Evolutionary conservation across 2,797 vertebrate species (phyloP), one percentile per base, ranked within the genome.

Genomic region (Alca torda): DNA sequence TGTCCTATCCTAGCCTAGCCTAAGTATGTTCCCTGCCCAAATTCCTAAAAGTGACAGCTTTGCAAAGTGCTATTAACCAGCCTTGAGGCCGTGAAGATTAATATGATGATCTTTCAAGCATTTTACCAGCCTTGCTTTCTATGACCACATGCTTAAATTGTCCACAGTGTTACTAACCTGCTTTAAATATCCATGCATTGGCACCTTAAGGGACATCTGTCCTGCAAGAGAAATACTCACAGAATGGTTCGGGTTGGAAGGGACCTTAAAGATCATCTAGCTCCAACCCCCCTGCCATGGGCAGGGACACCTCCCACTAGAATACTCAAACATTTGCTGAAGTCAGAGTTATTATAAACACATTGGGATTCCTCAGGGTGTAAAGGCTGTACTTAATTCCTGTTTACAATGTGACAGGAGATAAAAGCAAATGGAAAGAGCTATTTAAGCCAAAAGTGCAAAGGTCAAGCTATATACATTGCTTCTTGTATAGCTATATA

Each of bases 101-200:
- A 59, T n/a, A 31, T 20, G 7, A 59, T 15, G 25, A 45, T 39
- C 20, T 19, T 50, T 35, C 35, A 30, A 56, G 33, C 18, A 57
- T 56, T 68, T 73, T 39, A 21, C 16, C 39, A 87, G 48, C 21
- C 48, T 68, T 68, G 35, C 23, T 83, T 79, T 79, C n/a, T 37
- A 25, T 17, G 13, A 63, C 26, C 0, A 0, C 20, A 5, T 9
- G 5, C 19, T 79, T 59, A 48, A 43, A 30, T 14, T 19, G 8
- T 21, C 60, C 61, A 33, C 14, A 43, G 61, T 6, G 23, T 68
- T 57, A 57, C 35, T 59, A 74, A 37, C 14, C 26, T 43, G 16
- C 51, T 70, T 76, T 37, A 53, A 84, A 76, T 54, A n/a, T 11
- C 39, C 6, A 0, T 18, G 5, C 7, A 20, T 4, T 14, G 30